Evolutionary conservation across 2,888 invertebrate species (phyloP).

Genomic region (Torymus tubicola): DNA sequence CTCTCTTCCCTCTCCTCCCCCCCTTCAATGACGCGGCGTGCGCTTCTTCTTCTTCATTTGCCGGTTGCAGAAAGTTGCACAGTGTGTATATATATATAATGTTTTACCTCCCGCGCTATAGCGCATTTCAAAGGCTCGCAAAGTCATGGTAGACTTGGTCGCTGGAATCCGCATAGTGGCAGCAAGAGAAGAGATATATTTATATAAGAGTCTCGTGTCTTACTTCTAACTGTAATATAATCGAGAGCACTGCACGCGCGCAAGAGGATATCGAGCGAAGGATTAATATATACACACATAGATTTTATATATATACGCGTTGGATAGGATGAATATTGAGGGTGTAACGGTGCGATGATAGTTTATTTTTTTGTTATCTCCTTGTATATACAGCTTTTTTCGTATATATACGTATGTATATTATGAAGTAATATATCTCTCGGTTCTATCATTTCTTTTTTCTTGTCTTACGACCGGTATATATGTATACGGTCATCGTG

Average conservation of each 20-base stretch:
- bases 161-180: constrained; percentile 60
- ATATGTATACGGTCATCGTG: no score
- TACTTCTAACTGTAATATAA: constrained; percentile 45
- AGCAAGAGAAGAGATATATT: constrained; percentile 19
- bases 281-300: no score
- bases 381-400: no score
- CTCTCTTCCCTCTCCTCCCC: neutral
- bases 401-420: no score
- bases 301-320: neutral
- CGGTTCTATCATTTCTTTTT: no score
- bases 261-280: neutral
- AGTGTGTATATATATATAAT: neutral
- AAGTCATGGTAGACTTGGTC: constrained; percentile 64
- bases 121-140: constrained; percentile 58
- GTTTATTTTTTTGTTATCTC: no score
- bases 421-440: no score
- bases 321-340: no score
- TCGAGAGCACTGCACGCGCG: constrained; percentile 10
- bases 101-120: constrained; percentile 8
- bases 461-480: no score
- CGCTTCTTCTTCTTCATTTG: constrained; percentile 29
- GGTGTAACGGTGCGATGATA: no score
- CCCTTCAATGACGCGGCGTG: constrained; percentile 33
- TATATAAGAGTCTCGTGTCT: constrained; percentile 45
- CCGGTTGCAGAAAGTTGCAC: neutral